These are phyloP conservation scores for Drosophila pseudoobscura DNA, from an alignment of 1,140 invertebrate genomes.

Conservation along the genomic window DNA sequence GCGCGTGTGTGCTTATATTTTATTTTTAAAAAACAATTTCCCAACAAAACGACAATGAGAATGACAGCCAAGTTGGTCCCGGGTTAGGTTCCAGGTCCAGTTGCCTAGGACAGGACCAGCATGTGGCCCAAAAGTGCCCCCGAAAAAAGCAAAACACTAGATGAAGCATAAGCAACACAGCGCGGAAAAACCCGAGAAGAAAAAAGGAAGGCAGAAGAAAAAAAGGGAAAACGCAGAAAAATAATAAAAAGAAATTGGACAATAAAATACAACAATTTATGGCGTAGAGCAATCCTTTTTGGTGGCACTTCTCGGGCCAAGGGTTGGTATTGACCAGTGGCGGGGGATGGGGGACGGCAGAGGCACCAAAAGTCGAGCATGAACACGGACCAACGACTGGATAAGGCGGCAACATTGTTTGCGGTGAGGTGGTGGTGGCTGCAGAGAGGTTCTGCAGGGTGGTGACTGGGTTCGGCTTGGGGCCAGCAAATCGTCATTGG, in stretches of 20 bases:
- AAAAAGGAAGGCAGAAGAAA: constrained; percentile 66
- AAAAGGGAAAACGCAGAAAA: constrained; percentile 70
- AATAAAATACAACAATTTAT: constrained; percentile 82
- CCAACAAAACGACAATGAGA: constrained; percentile 64
- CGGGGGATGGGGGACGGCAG: neutral
- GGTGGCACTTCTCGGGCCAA: constrained; percentile 57
- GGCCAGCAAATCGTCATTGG: constrained; percentile 73
- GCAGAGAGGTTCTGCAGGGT: constrained; percentile 19
- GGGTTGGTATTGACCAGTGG: neutral
- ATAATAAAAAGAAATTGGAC: constrained; percentile 82
- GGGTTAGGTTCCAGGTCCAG: constrained; percentile 24
- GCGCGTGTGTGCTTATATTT: constrained; percentile 34
- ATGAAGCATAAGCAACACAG: constrained; percentile 75
- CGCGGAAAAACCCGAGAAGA: constrained; percentile 67
- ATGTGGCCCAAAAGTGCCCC: constrained; percentile 70
- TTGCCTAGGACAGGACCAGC: constrained; percentile 59
- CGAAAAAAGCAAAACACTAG: constrained; percentile 58
- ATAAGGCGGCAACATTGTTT: constrained; percentile 68
- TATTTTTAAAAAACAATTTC: constrained; percentile 73
- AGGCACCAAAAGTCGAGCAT: constrained; percentile 64
- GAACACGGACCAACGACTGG: constrained; percentile 29
- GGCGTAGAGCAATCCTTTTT: constrained; percentile 77
- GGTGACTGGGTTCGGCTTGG: constrained; percentile 6
- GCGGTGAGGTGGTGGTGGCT: constrained; percentile 23
- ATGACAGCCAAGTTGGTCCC: constrained; percentile 58